phyloP scores from a whole-genome alignment of 53 echinoderm and acorn worm genomes.

The Holothuria leucospilota region DNA sequence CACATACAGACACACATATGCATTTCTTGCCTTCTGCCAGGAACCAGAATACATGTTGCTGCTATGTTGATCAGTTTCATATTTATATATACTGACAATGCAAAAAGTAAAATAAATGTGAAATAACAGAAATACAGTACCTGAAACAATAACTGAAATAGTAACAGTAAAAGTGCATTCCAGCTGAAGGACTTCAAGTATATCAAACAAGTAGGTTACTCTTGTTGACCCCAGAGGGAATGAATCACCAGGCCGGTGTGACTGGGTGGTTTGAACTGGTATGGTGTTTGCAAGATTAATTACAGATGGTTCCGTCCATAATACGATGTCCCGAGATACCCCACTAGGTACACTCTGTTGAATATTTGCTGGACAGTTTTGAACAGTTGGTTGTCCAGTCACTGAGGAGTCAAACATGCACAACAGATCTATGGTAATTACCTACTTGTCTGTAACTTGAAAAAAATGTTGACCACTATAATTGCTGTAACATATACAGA shows the following conservation, averaged over 20 bases:
- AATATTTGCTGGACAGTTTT: constrained; percentile 44
- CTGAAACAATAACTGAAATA: background rate
- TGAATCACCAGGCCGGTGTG: background rate
- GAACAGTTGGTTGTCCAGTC: constrained; percentile 41
- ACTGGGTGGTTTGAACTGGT: background rate
- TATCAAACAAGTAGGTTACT: constrained; percentile 8
- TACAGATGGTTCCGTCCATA: constrained; percentile 46
- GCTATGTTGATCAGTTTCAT: no score
- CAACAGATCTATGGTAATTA: background rate
- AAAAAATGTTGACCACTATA: no score
- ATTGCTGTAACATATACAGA: no score
- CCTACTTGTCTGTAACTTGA: background rate
- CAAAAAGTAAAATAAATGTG: no score
- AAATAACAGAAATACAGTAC: background rate
- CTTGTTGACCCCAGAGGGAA: constrained; percentile 11
- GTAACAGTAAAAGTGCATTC: constrained; percentile 21
- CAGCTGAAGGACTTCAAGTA: constrained; percentile 1
- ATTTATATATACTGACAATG: no score
- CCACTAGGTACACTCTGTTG: constrained; percentile 13
- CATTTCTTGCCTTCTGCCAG: no score
- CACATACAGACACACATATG: no score
- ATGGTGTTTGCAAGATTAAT: background rate
- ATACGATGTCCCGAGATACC: background rate
- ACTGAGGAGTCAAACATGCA: constrained; percentile 3
- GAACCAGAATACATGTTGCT: no score